These are phyloP conservation scores for Drosophila peninsularis DNA, from an alignment of 2,888 invertebrate species.

Conservation along the genomic window DNA sequence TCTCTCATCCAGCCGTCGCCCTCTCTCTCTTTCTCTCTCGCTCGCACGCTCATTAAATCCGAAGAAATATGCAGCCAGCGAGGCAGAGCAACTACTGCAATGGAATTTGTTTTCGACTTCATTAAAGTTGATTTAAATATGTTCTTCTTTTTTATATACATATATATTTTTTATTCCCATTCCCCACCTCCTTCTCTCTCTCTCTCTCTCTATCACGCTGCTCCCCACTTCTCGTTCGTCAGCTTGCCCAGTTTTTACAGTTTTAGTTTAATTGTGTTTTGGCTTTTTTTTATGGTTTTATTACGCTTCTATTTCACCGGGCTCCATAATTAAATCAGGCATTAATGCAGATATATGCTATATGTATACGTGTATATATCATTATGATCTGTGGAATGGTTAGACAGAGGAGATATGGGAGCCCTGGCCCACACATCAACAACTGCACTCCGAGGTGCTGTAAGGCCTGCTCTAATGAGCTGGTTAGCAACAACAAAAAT, in stretches of 20 bases:
- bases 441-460: constrained; percentile 14
- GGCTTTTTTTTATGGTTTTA: constrained; percentile 33
- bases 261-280: constrained; percentile 43
- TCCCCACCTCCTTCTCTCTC: not conserved
- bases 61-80: constrained; percentile 33
- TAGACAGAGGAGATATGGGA: constrained; percentile 2
- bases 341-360: constrained; percentile 41
- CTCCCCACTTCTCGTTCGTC: not conserved
- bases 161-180: constrained; percentile 36
- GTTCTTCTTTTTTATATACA: constrained; percentile 38
- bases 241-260: constrained; percentile 29
- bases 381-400: constrained; percentile 24
- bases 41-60: constrained; percentile 51
- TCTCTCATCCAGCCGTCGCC: not conserved
- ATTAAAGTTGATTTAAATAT: constrained; percentile 77
- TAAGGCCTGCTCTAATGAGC: constrained; percentile 35
- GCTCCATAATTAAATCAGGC: constrained; percentile 59
- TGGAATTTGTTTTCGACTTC: constrained; percentile 76
- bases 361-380: constrained; percentile 1
- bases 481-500: not conserved
- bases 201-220: not conserved
- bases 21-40: not conserved
- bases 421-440: not conserved
- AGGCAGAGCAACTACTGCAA: constrained; percentile 41
- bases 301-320: constrained; percentile 25